Evolutionary conservation across 1,140 invertebrate species (phyloP), one percentile per base, ranked within the genome.

Genomic region (Camponotus pennsylvanicus): DNA sequence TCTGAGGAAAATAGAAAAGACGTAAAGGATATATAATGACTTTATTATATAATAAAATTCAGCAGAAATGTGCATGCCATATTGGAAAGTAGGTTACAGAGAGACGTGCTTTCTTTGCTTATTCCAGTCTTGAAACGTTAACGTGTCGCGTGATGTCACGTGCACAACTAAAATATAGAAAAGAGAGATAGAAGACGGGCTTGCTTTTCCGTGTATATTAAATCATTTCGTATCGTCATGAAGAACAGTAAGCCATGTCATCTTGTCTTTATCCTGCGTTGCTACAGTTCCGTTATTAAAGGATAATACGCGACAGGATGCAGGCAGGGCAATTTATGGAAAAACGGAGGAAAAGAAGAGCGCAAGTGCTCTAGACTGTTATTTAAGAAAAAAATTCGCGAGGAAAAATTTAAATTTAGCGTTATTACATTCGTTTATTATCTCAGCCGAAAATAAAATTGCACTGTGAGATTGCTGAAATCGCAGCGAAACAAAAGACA

Each of bases 31-130:
- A 45, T 59, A 55, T 45, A 27, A 34, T 2, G 52, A 45, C 27
- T 59, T 82, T 82, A 82, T 82, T 73, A 71, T 73, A 59, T 71
- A 32, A 45, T 21, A 32, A 73, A 82, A 82, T 82, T n/a, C 52
- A 82, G 40, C 27, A 71, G 7, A 71, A 52, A 59, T 34, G 40
- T 82, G 27, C 27, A 45, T 34, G 37, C 8, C n/a, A n/a, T 71
- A 73, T 82, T 7, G 40, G 27, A 82, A 73, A 82, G 37, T 61
- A 45, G 52, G 67, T 73, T 82, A 82, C 67, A 13, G 59, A n/a
- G 52, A 37, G 15, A 82, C 52, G 67, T 82, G 18, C 52, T 37
- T 73, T 21, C 66, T 70, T 73, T 34, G 67, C 40, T 82, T 73
- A 82, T 82, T 82, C 69, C 52, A 18, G 7, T 59, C 42, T 82